Conservation (phyloP, 2,797 vertebrate species). For the Hephaestus fuliginosus region DNA sequence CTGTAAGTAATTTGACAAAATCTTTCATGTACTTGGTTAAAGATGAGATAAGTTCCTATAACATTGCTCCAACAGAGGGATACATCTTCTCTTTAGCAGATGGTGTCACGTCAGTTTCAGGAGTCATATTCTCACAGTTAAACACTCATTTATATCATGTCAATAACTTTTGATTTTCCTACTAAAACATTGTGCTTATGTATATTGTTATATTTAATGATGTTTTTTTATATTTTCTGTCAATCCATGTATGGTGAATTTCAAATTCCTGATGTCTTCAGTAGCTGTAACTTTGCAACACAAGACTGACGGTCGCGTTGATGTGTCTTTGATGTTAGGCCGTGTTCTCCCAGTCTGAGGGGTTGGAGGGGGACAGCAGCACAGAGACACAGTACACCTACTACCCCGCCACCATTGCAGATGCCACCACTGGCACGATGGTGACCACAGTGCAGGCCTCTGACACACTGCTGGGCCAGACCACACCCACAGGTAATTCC, state of each 20-base stretch:
- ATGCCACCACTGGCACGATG: conserved; percentile 85
- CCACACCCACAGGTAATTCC: conserved; percentile 85
- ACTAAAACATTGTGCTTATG: not conserved
- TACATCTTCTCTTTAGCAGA: not conserved
- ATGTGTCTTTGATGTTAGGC: conserved; percentile 69
- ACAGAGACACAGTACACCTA: conserved; percentile 94
- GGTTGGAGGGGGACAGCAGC: conserved; percentile 80
- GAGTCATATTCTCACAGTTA: not conserved
- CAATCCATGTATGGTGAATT: not conserved
- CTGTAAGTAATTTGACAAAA: too few relatives aligned
- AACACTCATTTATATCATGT: not conserved
- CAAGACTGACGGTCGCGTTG: not conserved
- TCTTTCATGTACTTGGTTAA: too few relatives aligned
- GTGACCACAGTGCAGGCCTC: conserved; percentile 93
- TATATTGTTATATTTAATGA: not conserved
- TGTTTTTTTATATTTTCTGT: not conserved
- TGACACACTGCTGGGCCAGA: conserved; percentile 91
- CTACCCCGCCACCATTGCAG: conserved; percentile 90
- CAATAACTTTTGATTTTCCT: not conserved
- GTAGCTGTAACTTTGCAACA: not conserved
- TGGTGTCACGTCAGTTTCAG: not conserved
- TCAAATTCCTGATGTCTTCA: not conserved
- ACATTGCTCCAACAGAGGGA: too few relatives aligned
- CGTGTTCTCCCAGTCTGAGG: conserved; percentile 86
- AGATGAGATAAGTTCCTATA: too few relatives aligned